Evolutionary conservation across 2,888 invertebrate genomes (phyloP), one percentile per base, ranked within the genome.

Genomic region (Rhogogaster chlorosoma): DNA sequence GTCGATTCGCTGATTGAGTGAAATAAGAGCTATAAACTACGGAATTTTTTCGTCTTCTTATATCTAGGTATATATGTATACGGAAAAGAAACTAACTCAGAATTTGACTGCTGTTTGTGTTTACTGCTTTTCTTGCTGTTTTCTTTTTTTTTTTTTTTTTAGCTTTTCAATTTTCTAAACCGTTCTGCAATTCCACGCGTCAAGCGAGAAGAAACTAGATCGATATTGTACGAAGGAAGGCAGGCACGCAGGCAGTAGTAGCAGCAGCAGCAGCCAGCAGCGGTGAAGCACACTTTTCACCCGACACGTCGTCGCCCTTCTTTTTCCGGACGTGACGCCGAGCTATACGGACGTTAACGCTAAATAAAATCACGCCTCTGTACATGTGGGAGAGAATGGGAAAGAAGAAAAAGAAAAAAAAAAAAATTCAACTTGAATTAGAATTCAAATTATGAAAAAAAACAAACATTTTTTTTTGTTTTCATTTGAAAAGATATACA

Each of bases 251-350:
- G n/a, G 32, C 10, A n/a, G 38, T 7, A n/a, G 38, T 1, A 22
- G 32, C 10, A 18, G 32, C 71, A 36, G 38, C 15, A 71, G 71
- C 26, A 32, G 36, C 36, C 32, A 71, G 71, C 26, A n/a, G n/a
- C 38, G 71, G 6, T 9, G 53, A 45, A 15, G 15, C 77, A 77
- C 77, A 77, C 77, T 77, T 77, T 77, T 77, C 77, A 77, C 18
- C 45, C 77, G 53, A 77, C 77, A 77, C 77, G 77, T 77, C 77
- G 77, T 77, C 77, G 77, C 77, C 77, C 53, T 77, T 53, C 18
- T 77, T 53, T 77, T 77, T 53, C 29, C 53, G 77, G 53, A 53
- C 77, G 77, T 77, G 49, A 77, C 53, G 77, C 53, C n/a, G n/a
- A 77, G 77, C 45, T 26, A 36, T n/a, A 53, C 77, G 77, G 32